These are phyloP conservation scores for Metridium senile DNA, from an alignment of 92 coral and sea anemone genomes.

Conservation along the genomic window DNA sequence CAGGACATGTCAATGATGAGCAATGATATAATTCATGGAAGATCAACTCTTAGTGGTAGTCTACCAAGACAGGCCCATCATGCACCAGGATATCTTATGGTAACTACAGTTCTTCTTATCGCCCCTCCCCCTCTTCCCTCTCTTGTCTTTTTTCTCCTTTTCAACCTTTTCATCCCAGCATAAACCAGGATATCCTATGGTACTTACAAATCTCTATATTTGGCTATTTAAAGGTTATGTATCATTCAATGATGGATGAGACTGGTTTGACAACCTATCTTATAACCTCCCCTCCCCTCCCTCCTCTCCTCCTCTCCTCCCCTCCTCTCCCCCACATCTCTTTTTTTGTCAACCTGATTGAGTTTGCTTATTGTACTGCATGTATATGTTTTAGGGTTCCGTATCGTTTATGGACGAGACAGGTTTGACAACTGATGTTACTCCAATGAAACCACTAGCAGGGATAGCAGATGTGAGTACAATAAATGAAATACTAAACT, in stretches of 20 bases:
- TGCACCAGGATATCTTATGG: slow-evolving; percentile 43
- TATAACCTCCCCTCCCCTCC: no score
- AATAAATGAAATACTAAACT: no score
- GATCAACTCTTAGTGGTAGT: slow-evolving; percentile 61
- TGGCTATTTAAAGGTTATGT: no score
- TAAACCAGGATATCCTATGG: no score
- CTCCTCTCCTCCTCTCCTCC: no score
- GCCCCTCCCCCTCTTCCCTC: background rate
- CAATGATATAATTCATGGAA: slow-evolving; percentile 45
- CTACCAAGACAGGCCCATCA: slow-evolving; percentile 41
- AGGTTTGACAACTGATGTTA: slow-evolving; percentile 71
- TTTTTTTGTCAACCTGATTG: no score
- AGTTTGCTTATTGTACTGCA: background rate
- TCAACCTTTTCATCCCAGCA: no score
- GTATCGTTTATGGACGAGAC: slow-evolving; percentile 88
- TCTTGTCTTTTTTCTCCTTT: background rate
- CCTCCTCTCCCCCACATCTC: no score
- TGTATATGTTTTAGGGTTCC: slow-evolving; percentile 55
- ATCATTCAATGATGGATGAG: no score
- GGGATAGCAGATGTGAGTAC: slow-evolving; percentile 44
- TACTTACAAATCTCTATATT: no score
- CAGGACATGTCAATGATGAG: slow-evolving; percentile 61
- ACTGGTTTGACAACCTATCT: no score
- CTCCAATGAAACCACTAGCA: slow-evolving; percentile 58
- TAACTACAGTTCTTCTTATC: background rate